Base-by-base conservation (phyloP, 2,888 invertebrate genomes). In the Xestia xanthographa region DNA sequence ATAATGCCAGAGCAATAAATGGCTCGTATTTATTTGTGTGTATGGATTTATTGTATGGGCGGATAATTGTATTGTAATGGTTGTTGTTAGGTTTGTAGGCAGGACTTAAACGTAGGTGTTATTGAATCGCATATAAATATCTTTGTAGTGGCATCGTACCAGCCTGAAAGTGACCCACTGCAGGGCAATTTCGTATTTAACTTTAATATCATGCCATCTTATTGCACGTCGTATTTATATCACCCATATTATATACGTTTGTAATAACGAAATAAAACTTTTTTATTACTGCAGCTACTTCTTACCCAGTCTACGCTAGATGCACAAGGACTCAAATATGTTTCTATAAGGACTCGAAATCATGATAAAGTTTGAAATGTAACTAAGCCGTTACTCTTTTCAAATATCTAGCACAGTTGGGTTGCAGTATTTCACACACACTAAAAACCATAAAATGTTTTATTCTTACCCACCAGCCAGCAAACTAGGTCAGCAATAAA, bases 1-100 rank as follows among this genome's bases (percentile, higher is more conserved):
- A 72, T 77, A 74, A 83, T 77, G 79, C 45, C 11, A 43, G 26
- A 71, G 38, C 34, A 75, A 75, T 68, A 63, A 71, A 71, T 75
- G 48, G 34, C 9, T 85, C 38, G 58, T 67, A 80, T 66, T 73
- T 82, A 66, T 73, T 80, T 63, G 22, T 78, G 14, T 65, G 22
- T 65, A n/a, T 63, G 34, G 45, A 41, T 53, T 69, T 48, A 34
- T 53, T 62, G 70, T 69, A 58, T 34, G 34, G 26, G 22, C 5
- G 22, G 26, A 12, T 71, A 62, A 68, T 68, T 78, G 38, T 78
- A 45, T 69, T 62, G 38, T 66, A 65, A 66, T 74, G 14, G 34
- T 50, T 50, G n/a, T 50, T 20, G 63, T 68, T 66, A 29, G 22
- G 12, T 50, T 71, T 14, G n/a, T 26, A 26, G 56, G 66, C 17